Evolutionary conservation across 2,888 invertebrate genomes (phyloP), one percentile per base, ranked within the genome.

Genomic region (Tridacna crocea): DNA sequence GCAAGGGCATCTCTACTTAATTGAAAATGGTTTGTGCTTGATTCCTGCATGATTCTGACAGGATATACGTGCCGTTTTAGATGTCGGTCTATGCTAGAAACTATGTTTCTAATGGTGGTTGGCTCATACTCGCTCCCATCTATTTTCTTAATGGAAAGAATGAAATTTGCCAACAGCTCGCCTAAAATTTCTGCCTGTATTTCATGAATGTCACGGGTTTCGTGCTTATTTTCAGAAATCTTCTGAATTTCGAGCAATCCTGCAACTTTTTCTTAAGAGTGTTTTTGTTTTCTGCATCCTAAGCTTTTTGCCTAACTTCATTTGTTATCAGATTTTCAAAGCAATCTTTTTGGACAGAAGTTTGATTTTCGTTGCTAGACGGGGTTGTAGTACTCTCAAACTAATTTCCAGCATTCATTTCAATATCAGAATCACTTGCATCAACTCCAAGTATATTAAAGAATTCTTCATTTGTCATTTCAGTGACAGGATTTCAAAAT

Each of bases 1-100:
- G 11, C 24, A n/a, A 63, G 63, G n/a, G 63, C 77, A 77, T 77
- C 77, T 58, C 76, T n/a, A 22, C 66, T 76, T 19, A 68, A 46
- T 27, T 76, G 76, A 17, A 76, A 76, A n/a, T n/a, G 19, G 36
- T 68, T 76, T 10, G 76, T 48, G n/a, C 24, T 24, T 22, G 63
- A 63, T 26, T 77, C 77, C 17, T 60, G 22, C 24, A 77, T 26
- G 22, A 27, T 55, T 55, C 36, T 51, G 70, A 51, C 15, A 12
- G 77, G 70, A 27, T 77, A 70, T 70, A 58, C 55, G 48, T 77
- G 77, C 46, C 77, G 60, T 27, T 46, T 51, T 3, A 77, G 36
- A 17, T 77, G 55, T 26, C 66, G 22, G 55, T 76, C 76, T 48
- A 76, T 66, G 26, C 76, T 76, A 19, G 55, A 68, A 1, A 76